These are phyloP conservation scores for Ascidia mentula DNA, from an alignment of 23 tunicate species.

Conservation along the genomic window DNA sequence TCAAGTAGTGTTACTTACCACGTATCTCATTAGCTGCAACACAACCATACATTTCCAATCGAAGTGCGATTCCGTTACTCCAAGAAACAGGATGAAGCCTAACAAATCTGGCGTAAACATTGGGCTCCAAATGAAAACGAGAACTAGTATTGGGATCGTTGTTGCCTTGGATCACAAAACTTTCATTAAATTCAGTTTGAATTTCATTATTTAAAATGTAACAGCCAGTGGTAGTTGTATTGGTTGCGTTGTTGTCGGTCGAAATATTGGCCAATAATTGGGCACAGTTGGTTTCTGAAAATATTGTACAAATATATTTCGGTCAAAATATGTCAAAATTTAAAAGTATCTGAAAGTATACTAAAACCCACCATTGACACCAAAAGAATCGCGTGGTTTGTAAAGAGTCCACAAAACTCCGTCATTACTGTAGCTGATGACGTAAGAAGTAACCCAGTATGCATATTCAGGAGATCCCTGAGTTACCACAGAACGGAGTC, in stretches of 20 bases:
- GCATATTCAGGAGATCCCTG: constrained; percentile 17
- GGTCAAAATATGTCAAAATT: neutral
- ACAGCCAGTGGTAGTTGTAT: neutral
- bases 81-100: constrained; percentile 17
- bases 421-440: constrained; percentile 21
- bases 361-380: neutral
- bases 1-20: no score
- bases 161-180: neutral
- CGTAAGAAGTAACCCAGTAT: constrained; percentile 17
- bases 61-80: constrained; percentile 1
- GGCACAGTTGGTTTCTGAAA: neutral
- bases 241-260: neutral
- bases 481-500: neutral
- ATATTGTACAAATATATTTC: no score
- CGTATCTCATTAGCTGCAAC: neutral
- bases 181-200: neutral
- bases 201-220: neutral
- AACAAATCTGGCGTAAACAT: constrained; percentile 9
- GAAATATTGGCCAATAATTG: no score
- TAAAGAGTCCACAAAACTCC: constrained; percentile 11
- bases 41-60: constrained; percentile 23
- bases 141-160: neutral
- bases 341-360: neutral
- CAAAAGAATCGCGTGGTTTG: neutral
- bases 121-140: neutral